Evolutionary conservation across 2,113 vertebrate genomes (phyloP).

Genomic region (Tragelaphus scriptus): DNA sequence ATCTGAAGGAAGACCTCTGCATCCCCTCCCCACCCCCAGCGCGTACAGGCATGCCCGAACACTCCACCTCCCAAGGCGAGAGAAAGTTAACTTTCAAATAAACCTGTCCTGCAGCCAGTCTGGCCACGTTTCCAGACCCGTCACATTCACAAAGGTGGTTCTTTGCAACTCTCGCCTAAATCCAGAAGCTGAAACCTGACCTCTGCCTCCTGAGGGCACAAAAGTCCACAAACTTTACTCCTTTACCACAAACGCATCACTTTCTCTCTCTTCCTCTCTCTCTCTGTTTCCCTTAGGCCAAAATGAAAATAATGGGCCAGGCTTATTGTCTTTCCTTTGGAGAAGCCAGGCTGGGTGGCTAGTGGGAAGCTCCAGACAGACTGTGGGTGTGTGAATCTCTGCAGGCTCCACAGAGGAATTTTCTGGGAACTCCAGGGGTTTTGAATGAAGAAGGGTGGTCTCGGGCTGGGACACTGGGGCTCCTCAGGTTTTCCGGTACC

Average conservation of each 20-base stretch:
- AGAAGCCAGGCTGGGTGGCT: background rate
- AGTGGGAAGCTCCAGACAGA: background rate
- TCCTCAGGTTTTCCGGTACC: background rate
- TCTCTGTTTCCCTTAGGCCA: background rate
- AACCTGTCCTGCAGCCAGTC: background rate
- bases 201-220: background rate
- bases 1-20: background rate
- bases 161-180: background rate
- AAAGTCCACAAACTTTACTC: background rate
- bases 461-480: background rate
- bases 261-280: too few relatives aligned
- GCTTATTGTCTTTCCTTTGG: background rate
- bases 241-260: background rate
- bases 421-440: background rate
- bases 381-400: background rate
- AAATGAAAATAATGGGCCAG: background rate
- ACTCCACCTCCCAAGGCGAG: conserved; percentile 12
- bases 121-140: background rate
- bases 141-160: background rate
- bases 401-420: background rate
- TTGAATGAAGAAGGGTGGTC: background rate
- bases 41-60: background rate
- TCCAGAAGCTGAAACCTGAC: background rate
- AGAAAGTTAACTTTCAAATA: conserved; percentile 66
- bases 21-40: background rate